These are phyloP conservation scores for Trinectes maculatus DNA, from an alignment of 2,113 vertebrate species.

Conservation along the genomic window DNA sequence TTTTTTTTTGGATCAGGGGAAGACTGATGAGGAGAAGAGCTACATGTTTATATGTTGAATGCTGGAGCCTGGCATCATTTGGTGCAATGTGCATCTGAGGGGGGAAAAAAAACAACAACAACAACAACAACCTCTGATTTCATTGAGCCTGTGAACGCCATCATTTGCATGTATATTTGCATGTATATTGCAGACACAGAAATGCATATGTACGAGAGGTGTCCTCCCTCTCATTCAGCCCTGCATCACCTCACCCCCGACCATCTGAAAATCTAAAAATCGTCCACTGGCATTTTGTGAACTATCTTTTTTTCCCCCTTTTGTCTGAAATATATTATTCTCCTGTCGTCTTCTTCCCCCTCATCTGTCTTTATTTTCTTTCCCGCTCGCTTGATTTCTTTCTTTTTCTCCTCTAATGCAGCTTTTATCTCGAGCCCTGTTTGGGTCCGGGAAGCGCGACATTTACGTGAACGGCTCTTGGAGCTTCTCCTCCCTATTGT, in stretches of 20 bases:
- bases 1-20: slow-evolving; percentile 12
- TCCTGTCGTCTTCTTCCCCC: slow-evolving; percentile 16
- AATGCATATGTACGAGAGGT: slow-evolving; percentile 63
- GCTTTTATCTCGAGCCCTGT: slow-evolving; percentile 56
- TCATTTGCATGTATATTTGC: slow-evolving; percentile 58
- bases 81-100: slow-evolving; percentile 51
- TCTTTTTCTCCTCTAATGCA: slow-evolving; percentile 41
- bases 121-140: slow-evolving; percentile 43
- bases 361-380: slow-evolving; percentile 13
- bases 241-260: slow-evolving; percentile 47
- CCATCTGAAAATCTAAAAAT: slow-evolving; percentile 58
- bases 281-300: slow-evolving; percentile 45
- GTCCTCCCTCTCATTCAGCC: slow-evolving; percentile 44
- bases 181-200: slow-evolving; percentile 73
- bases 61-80: slow-evolving; percentile 52
- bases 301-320: slow-evolving; percentile 48
- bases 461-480: slow-evolving; percentile 59
- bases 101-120: slow-evolving; percentile 19
- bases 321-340: slow-evolving; percentile 65
- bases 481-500: slow-evolving; percentile 60
- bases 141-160: slow-evolving; percentile 53
- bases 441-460: slow-evolving; percentile 57
- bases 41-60: slow-evolving; percentile 43
- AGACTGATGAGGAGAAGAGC: slow-evolving; percentile 6
- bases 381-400: slow-evolving; percentile 51